A percentile compares a stretch with the other conserved stretches of the same genome.
phyloP scores from a whole-genome alignment of 2,113 vertebrate species.

The Macquaria australasica region DNA sequence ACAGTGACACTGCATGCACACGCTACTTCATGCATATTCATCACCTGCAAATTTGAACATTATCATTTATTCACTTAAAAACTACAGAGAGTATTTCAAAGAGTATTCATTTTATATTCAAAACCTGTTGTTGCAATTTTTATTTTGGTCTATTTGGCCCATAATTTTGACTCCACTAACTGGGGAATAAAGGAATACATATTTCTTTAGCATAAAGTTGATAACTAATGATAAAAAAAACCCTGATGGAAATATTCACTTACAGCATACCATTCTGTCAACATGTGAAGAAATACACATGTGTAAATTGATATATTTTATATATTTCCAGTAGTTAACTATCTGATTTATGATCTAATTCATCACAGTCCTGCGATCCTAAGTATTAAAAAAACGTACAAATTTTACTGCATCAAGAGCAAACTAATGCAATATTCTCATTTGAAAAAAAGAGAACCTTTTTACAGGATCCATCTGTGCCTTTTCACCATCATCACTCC shows the following conservation, averaged over 20 bases:
- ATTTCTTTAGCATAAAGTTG: background rate
- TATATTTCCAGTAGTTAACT: background rate
- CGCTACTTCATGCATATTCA: conserved; percentile 48
- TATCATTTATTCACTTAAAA: conserved; percentile 13
- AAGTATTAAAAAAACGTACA: background rate
- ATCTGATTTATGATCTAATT: background rate
- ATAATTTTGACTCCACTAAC: background rate
- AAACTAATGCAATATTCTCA: background rate
- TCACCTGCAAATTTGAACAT: conserved; percentile 26
- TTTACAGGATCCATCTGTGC: conserved; percentile 49
- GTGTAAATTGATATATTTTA: background rate
- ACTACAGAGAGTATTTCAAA: conserved; percentile 8
- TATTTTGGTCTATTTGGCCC: background rate
- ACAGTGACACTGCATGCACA: background rate
- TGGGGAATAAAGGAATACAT: background rate
- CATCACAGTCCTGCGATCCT: background rate
- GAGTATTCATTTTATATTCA: background rate
- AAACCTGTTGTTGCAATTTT: background rate
- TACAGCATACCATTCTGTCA: background rate
- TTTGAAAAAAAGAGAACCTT: background rate
- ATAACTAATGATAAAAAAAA: background rate
- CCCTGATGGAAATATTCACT: too few species aligned
- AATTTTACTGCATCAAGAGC: background rate
- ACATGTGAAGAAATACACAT: background rate
- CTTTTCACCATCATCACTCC: conserved; percentile 64